A percentile compares a stretch with the other conserved stretches of the same genome.
These are phyloP conservation scores for Lepus oiostolus DNA, from an alignment of 2,797 vertebrate species.

Conservation along the genomic window DNA sequence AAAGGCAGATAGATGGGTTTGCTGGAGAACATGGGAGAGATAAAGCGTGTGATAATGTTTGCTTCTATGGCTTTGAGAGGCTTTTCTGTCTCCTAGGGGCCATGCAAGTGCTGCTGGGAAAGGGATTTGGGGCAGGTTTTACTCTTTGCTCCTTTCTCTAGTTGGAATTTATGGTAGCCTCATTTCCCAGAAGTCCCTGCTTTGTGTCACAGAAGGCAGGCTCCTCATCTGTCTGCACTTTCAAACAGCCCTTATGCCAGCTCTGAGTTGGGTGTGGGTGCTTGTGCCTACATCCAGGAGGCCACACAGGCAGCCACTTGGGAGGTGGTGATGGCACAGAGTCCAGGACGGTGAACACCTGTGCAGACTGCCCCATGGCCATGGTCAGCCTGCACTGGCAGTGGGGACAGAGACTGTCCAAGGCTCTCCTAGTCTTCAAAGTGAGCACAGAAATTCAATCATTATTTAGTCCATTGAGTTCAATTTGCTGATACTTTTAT, in stretches of 20 bases:
- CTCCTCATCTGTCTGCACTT: constrained; percentile 29
- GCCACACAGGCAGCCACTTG: background rate
- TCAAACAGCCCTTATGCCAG: background rate
- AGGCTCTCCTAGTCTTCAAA: background rate
- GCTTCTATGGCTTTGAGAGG: background rate
- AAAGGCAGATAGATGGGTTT: background rate
- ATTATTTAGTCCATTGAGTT: constrained; percentile 4
- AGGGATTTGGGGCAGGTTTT: background rate
- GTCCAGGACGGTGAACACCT: background rate
- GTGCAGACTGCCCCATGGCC: accelerated
- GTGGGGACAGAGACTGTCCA: background rate
- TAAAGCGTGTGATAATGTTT: background rate
- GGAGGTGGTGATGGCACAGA: background rate
- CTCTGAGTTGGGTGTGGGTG: background rate
- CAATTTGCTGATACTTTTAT: background rate
- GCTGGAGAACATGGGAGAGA: background rate
- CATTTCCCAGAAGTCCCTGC: background rate
- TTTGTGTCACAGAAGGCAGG: background rate
- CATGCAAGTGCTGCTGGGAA: background rate
- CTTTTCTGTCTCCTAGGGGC: background rate
- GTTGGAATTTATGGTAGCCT: background rate
- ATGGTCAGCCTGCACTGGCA: background rate
- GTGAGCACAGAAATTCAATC: background rate
- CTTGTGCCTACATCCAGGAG: background rate
- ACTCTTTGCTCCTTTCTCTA: background rate